These are phyloP conservation scores for Rhegmatorhina hoffmannsi DNA, from an alignment of 2,113 vertebrate genomes.

Conservation along the genomic window DNA sequence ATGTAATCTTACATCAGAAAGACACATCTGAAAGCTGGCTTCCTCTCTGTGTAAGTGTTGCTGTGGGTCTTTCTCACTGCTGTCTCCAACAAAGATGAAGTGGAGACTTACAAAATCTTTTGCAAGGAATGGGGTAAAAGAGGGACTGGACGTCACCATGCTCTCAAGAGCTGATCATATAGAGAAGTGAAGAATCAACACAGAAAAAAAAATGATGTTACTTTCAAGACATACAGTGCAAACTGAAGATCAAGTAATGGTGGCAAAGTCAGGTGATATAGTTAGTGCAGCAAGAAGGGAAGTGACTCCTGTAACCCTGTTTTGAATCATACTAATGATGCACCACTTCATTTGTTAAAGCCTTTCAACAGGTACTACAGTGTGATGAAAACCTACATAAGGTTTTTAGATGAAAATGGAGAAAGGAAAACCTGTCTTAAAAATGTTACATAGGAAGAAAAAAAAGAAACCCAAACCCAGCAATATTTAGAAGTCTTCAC, in stretches of 20 bases:
- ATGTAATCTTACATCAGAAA: not conserved
- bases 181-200: not conserved
- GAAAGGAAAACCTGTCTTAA: not conserved
- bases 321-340: not conserved
- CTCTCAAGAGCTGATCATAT: not conserved
- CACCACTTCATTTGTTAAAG: not conserved
- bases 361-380: not conserved
- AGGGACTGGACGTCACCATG: not conserved
- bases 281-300: not conserved
- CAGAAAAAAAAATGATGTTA: not conserved
- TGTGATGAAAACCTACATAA: not conserved
- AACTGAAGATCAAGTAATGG: not conserved
- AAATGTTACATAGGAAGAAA: not conserved
- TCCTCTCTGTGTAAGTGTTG: not conserved
- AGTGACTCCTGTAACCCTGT: not conserved
- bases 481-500: not conserved
- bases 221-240: not conserved
- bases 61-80: not conserved
- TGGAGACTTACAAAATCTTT: not conserved
- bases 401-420: not conserved
- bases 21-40: not conserved
- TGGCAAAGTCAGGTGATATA: not conserved
- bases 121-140: not conserved
- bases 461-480: not conserved
- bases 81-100: not conserved